These are phyloP conservation scores for Drosophila borborema DNA, from an alignment of 2,888 invertebrate species.

Conservation along the genomic window DNA sequence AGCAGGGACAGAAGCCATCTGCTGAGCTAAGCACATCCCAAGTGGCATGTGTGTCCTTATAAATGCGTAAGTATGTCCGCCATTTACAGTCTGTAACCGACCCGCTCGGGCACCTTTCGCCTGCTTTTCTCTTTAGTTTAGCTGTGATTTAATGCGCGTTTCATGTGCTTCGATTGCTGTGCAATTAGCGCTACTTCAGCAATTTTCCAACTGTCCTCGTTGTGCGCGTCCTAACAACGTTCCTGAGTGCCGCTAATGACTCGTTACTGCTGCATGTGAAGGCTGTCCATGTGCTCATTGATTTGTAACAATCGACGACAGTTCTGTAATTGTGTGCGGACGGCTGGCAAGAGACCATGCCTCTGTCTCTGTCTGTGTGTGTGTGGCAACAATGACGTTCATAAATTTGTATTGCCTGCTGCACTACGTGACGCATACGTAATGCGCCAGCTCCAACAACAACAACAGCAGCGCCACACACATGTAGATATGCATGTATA, in stretches of 20 bases:
- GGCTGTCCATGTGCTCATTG: slow-evolving; percentile 40
- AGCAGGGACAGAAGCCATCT: slow-evolving; percentile 24
- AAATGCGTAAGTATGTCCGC: slow-evolving; percentile 32
- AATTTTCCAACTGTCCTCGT: slow-evolving; percentile 43
- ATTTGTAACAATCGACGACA: slow-evolving; percentile 65
- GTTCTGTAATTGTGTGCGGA: slow-evolving; percentile 55
- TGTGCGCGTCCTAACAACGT: slow-evolving; percentile 4
- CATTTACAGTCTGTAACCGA: slow-evolving; percentile 25
- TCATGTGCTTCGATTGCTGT: slow-evolving; percentile 73
- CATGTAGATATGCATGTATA: slow-evolving; percentile 6
- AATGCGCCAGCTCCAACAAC: slow-evolving; percentile 36
- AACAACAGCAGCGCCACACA: no score
- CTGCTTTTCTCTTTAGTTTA: no score
- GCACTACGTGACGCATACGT: slow-evolving; percentile 65
- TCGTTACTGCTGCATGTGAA: slow-evolving; percentile 35
- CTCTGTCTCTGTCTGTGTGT: slow-evolving; percentile 4
- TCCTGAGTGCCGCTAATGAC: slow-evolving; percentile 43
- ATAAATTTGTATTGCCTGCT: slow-evolving; percentile 59
- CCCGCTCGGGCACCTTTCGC: background rate
- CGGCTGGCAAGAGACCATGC: background rate
- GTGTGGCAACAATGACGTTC: slow-evolving; percentile 31
- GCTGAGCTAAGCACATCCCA: slow-evolving; percentile 51
- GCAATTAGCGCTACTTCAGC: slow-evolving; percentile 79
- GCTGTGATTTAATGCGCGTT: slow-evolving; percentile 67
- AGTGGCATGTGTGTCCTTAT: slow-evolving; percentile 33